Base-by-base conservation (phyloP, 2,797 vertebrate species). In the Artibeus jamaicensis region DNA sequence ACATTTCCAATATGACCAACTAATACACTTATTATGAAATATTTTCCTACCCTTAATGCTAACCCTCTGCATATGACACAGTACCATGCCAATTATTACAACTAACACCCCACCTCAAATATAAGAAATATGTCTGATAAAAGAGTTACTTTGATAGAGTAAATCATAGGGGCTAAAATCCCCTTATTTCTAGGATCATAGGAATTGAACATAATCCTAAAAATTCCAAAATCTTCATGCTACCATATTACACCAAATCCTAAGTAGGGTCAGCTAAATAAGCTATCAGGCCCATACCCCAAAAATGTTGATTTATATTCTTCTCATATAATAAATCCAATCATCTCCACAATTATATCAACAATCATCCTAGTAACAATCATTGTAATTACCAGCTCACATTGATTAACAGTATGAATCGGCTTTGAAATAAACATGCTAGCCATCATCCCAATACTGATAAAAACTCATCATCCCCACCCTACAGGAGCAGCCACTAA, bases 241-340 rank as follows among this genome's bases (percentile, higher is more conserved):
- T 53, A 77, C 46, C 74, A 1, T 6, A 34, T 26, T 24, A 77
- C 46, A 77, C 46, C 6, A 77, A 2, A 34, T 10, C 21, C 32
- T 77, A 76, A 46, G 74, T 77, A 50, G 50, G 74, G 46, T 34
- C 32, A 77, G 48, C 48, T 77, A 77, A 77, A 22, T 53, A 77
- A 53, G 48, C 46, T 77, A 77, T 53, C 19, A 6, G 46, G 74
- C n/a, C 46, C 74, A 77, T 53, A 77, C 74, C 48, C 92, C 82
- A 3, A 98, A 97, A 79, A 98, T 97, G 97, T 89, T 46, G 98
- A 71, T 98, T 97, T 3, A 98, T 97, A 1, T 0, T 98, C 97
- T 4, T 97, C 98, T 97, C 19, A 0, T 97, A 10, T 97, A 98
- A 98, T 98, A 14, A 70, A 94, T 93, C 15, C 15, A 95, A 97